Conservation (phyloP, 2,797 vertebrate species). For the Coluber constrictor region DNA sequence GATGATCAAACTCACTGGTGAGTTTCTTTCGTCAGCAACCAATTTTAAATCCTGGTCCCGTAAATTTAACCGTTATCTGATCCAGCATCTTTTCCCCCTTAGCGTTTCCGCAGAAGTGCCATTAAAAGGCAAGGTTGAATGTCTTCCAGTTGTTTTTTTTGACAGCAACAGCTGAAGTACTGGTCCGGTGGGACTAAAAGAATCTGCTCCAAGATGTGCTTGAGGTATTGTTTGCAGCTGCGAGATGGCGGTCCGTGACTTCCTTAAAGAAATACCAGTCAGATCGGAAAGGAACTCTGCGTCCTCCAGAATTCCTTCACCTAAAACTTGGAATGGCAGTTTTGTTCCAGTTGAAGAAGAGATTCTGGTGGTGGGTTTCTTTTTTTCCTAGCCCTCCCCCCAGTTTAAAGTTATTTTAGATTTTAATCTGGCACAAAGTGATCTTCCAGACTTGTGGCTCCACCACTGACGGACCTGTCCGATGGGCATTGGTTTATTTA, state of each 20-base stretch:
- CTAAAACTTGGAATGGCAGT: neutral
- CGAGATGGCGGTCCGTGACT: accelerated
- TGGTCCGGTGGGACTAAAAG: neutral
- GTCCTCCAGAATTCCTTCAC: neutral
- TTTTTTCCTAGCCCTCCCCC: neutral
- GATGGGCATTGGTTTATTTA: neutral
- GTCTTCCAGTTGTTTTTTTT: neutral
- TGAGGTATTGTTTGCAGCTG: neutral
- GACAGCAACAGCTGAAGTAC: neutral
- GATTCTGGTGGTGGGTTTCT: neutral
- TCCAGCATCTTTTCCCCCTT: neutral
- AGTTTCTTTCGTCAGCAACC: neutral
- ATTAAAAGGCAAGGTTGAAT: neutral
- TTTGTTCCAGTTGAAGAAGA: neutral
- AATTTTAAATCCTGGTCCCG: neutral
- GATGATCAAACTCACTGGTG: neutral
- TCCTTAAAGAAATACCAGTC: neutral
- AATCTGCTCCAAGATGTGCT: neutral
- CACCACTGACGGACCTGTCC: neutral
- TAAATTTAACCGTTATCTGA: neutral
- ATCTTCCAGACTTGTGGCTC: neutral
- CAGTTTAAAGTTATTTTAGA: neutral
- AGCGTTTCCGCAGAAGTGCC: neutral
- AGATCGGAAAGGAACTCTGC: neutral
- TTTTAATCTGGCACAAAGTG: neutral